Evolutionary conservation across 2,888 invertebrate species (phyloP), one percentile per base, ranked within the genome.

Genomic region (Smittia sp.): DNA sequence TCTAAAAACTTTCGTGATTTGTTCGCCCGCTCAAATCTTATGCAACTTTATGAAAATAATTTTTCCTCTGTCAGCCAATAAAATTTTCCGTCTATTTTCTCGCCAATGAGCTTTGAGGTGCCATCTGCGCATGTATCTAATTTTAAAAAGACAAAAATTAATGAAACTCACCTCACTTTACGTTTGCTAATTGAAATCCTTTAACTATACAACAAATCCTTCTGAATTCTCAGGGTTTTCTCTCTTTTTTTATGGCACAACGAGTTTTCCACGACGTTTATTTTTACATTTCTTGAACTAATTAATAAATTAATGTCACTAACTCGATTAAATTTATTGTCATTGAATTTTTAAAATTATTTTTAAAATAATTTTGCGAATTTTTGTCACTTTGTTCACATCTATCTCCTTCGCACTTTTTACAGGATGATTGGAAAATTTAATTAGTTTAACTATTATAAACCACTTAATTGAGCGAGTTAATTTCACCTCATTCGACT

Each of bases 171-270:
- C 46, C n/a, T 46, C n/a, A 46, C 4, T 46, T 46, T 46, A 39
- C 39, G 2, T n/a, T 46, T 46, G 6, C n/a, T 46, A n/a, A 46
- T 32, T 32, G 9, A 11, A 46, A 46, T 46, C 46, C 46, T 46
- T 46, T 46, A 11, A 46, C n/a, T 46, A n/a, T n/a, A n/a, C 46
- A n/a, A 2, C 13, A 25, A 24, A 22, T 25, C 18, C 18, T 62
- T 6, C 11, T 13, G 13, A 24, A 67, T n/a, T 13, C 11, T 20
- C 39, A 7, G 20, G 18, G 39, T 38, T 15, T 18, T 52, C 0
- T n/a, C n/a, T n/a, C n/a, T n/a, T n/a, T 1, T 70, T 70, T 58
- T 70, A 70, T 70, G 70, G 70, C 70, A 70, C 68, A 25, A 9
- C n/a, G n/a, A n/a, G n/a, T n/a, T n/a, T 46, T 46, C 46, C 6